Evolutionary conservation across 2,888 invertebrate species (phyloP), one percentile per base, ranked within the genome.

Genomic region (Leptura quadrifasciata): DNA sequence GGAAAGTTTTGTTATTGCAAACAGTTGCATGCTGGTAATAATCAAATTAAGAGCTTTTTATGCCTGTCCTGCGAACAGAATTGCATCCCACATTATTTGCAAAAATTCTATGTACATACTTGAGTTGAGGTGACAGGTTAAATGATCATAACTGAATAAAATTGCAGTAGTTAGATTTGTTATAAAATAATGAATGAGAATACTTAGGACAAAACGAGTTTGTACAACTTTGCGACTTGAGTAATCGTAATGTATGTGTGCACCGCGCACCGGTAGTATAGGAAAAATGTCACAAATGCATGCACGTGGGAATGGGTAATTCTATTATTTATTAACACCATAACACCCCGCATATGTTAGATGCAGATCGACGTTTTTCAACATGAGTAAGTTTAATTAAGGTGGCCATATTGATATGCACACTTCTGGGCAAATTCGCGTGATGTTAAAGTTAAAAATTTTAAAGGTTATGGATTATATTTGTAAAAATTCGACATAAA

Each of bases 1-100:
- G 47, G 47, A 47, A 47, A 47, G 47, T 47, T 47, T n/a, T 47
- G n/a, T 47, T 47, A 47, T 47, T 47, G 47, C 47, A 47, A 47
- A 47, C 47, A 3, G n/a, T 47, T 47, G 47, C 47, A 47, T 47
- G 47, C n/a, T 6, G 5, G 5, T 47, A 47, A 47, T 47, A 47
- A 47, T 47, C 47, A 5, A 3, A 47, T n/a, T 47, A 47, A 47
- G 5, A 47, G n/a, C 47, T 47, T 47, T 47, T 15, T 15, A 47
- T 47, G 47, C 47, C 2, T 12, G 47, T 6, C 1, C 15, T 1
- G 15, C 47, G 39, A 39, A 39, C 15, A 1, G 39, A 39, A 39
- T 47, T 47, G 47, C n/a, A 47, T 47, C 47, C 4, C 47, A 47
- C n/a, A 47, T 47, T 15, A 47, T 47, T 47, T 47, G 47, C 47